Evolutionary conservation across 23 tunicate species (phyloP), one percentile per base, ranked within the genome.

Genomic region (Trididemnum clinides): DNA sequence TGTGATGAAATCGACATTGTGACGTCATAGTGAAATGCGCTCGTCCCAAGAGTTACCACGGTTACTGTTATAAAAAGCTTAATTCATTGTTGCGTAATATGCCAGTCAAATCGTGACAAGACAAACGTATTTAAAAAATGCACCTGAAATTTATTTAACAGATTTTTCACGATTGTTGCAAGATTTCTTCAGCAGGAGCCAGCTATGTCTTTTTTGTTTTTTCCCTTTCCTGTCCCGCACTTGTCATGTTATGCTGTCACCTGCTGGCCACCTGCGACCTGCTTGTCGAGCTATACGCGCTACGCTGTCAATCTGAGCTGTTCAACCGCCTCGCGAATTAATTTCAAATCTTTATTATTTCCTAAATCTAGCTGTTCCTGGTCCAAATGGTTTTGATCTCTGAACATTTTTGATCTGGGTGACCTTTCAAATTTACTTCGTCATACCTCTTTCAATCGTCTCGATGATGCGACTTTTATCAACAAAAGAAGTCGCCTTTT

Each of bases 401-500:
- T 22, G 25, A 21, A 7, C n/a, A n/a, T n/a, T n/a, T n/a, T n/a
- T n/a, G n/a, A n/a, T n/a, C n/a, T n/a, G n/a, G n/a, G 15, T 44
- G 5, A 4, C 10, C 22, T 69, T 69, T 69, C 10, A 27, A 44
- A 27, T 50, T 23, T 34, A 27, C 31, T 63, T 63, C 26, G 26
- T 39, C 19, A 77, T 19, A 18, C 31, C 30, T 23, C 28, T n/a
- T 33, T 51, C 33, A 12, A 37, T 82, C 5, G 87, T 87, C 65
- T 94, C 98, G 23, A 94, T 30, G 12, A 94, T 70, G 62, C 82
- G 57, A 0, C 81, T 70, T 72, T 89, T 94, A 34, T 94, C 91
- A 6, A 64, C 70, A 57, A 89, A 31, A 7, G 59, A 64, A 2
- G 37, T 22, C 5, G 95, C 58, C 36, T 89, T 94, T 87, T 89